Conservation (phyloP, 1,140 invertebrate genomes). For the Formica exsecta region DNA sequence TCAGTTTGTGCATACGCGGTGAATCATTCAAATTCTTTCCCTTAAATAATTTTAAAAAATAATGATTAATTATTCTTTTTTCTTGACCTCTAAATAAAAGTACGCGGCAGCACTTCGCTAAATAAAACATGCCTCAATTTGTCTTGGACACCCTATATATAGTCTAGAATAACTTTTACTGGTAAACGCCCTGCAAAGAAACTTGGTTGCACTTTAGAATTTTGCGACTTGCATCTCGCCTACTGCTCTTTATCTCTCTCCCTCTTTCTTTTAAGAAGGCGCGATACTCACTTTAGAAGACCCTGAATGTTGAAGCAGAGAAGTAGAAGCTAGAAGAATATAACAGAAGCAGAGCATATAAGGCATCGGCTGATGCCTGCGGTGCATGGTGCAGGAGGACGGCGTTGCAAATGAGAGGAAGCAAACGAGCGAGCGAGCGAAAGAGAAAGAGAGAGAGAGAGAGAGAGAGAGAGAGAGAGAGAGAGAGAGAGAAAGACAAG, state of each 20-base stretch:
- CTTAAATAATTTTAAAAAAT: not conserved
- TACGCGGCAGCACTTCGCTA: not conserved
- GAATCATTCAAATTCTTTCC: not conserved
- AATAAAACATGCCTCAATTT: not conserved
- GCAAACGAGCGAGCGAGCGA: not conserved
- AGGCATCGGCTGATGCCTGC: conserved; percentile 31
- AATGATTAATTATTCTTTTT: conserved; percentile 7
- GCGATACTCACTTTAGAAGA: conserved; percentile 31
- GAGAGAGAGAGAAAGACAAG: conserved; percentile 28
- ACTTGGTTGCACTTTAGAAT: conserved; percentile 40
- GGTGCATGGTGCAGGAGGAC: conserved; percentile 44
- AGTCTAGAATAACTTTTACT: conserved; percentile 3
- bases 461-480: conserved; percentile 33
- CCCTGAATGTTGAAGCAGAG: conserved; percentile 19
- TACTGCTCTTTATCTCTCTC: not conserved
- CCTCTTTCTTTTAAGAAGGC: not conserved
- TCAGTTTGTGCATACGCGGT: not conserved
- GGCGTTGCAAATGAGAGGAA: conserved; percentile 37
- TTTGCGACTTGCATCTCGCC: not conserved
- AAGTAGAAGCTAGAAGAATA: conserved; percentile 27
- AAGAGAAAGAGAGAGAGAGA: conserved; percentile 20
- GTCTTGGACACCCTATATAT: conserved; percentile 9
- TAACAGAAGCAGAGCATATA: conserved; percentile 44
- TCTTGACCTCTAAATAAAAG: not conserved
- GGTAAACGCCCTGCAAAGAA: not conserved